phyloP scores from a whole-genome alignment of 1,140 invertebrate genomes.

The Dreissena rostriformis region DNA sequence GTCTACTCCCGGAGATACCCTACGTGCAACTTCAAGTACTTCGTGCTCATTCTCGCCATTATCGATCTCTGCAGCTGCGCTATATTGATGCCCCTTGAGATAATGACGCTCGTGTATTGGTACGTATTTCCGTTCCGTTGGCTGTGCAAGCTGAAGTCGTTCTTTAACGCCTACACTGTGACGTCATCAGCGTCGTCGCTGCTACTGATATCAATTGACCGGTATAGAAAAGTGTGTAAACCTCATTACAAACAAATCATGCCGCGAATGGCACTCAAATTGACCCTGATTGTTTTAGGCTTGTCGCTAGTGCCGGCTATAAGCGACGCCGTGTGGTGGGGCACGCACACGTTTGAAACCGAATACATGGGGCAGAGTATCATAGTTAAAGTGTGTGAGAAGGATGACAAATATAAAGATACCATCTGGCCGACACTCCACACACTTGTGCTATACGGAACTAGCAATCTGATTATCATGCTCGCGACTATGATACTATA shows the following conservation, averaged over 20 bases:
- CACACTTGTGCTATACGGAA: constrained; percentile 23
- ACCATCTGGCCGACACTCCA: constrained; percentile 43
- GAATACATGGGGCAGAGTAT: neutral
- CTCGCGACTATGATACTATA: constrained; percentile 30
- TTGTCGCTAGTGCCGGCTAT: constrained; percentile 19
- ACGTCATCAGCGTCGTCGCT: constrained; percentile 61
- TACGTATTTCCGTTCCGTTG: constrained; percentile 57
- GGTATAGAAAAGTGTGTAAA: constrained; percentile 65
- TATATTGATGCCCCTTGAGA: constrained; percentile 65
- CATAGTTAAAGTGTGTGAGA: constrained; percentile 39
- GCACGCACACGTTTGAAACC: constrained; percentile 23
- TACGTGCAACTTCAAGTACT: constrained; percentile 62
- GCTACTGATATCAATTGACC: constrained; percentile 65
- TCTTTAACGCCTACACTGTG: constrained; percentile 63
- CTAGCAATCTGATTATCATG: constrained; percentile 17
- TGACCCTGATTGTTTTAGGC: neutral
- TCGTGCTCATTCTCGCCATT: constrained; percentile 61
- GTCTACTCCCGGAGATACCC: constrained; percentile 59
- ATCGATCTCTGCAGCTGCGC: constrained; percentile 65
- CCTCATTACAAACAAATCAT: constrained; percentile 64
- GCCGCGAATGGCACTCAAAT: constrained; percentile 31
- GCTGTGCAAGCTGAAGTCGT: constrained; percentile 63
- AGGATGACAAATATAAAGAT: constrained; percentile 43
- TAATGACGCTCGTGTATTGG: constrained; percentile 62
- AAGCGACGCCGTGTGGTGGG: constrained; percentile 46